Evolutionary conservation across 2,888 invertebrate species (phyloP).

Genomic region (Torymus aiolomorphi): DNA sequence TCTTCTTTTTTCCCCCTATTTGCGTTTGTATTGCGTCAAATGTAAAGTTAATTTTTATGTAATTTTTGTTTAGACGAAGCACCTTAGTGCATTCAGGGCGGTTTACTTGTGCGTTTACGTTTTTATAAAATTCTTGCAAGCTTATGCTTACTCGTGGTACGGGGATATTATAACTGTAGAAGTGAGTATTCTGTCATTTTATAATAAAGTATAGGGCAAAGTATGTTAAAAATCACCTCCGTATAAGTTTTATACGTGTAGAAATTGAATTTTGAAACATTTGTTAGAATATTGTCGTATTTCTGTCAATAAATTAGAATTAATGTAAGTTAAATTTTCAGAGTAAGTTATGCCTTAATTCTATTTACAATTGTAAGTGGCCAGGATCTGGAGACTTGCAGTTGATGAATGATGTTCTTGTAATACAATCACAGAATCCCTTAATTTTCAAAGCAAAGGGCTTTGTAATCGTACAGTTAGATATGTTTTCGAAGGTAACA

Average conservation of each 20-base stretch:
- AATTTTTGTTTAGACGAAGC: no score
- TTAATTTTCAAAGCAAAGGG: conserved; percentile 59
- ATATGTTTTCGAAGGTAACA: conserved; percentile 50
- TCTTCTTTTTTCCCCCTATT: no score
- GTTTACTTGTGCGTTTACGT: neutral
- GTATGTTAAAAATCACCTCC: no score
- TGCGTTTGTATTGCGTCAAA: no score
- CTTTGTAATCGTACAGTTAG: conserved; percentile 26
- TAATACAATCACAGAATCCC: conserved; percentile 62
- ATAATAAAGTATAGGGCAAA: no score
- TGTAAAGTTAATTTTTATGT: no score
- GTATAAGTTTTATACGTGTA: no score
- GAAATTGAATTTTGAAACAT: no score
- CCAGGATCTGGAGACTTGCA: conserved; percentile 53
- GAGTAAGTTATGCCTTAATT: conserved; percentile 61
- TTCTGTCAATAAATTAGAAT: no score
- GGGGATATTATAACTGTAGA: conserved; percentile 57
- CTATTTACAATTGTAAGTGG: conserved; percentile 63
- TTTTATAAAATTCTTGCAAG: conserved; percentile 57
- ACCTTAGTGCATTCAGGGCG: no score
- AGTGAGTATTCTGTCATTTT: conserved; percentile 41
- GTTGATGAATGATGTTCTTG: conserved; percentile 58
- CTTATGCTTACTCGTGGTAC: conserved; percentile 60
- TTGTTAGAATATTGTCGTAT: no score
- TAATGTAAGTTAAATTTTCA: conserved; percentile 34